These are phyloP conservation scores for Labia minor DNA, from an alignment of 2,888 invertebrate species.

Conservation along the genomic window DNA sequence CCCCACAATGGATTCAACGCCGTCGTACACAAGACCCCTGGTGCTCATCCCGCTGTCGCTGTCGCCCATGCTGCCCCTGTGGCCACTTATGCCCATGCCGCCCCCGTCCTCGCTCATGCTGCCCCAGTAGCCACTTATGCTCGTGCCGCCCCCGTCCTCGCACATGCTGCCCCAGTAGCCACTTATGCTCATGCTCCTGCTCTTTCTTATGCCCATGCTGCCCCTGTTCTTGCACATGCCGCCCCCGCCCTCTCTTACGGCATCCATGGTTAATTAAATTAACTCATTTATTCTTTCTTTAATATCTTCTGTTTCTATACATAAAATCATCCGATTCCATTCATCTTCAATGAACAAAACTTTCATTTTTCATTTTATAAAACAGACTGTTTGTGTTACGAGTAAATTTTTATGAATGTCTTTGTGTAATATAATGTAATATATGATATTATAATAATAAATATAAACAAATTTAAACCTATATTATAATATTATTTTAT, in stretches of 20 bases:
- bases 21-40: constrained; percentile 32
- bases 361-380: background rate
- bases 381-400: background rate
- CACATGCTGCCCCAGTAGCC: background rate
- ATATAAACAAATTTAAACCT: no score
- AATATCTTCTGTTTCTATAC: background rate
- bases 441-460: background rate
- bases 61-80: background rate
- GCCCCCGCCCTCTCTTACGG: background rate
- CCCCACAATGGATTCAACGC: constrained; percentile 41
- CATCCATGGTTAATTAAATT: background rate
- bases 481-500: no score
- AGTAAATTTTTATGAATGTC: background rate
- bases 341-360: background rate
- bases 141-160: background rate
- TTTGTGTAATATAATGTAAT: background rate
- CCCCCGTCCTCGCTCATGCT: no score
- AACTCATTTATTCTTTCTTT: background rate
- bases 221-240: background rate
- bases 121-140: background rate
- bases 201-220: background rate
- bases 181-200: background rate
- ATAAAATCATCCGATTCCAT: background rate
- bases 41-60: background rate
- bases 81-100: no score